Evolutionary conservation across 2,113 vertebrate genomes (phyloP), one percentile per base, ranked within the genome.

Genomic region (Aldabrachelys gigantea): DNA sequence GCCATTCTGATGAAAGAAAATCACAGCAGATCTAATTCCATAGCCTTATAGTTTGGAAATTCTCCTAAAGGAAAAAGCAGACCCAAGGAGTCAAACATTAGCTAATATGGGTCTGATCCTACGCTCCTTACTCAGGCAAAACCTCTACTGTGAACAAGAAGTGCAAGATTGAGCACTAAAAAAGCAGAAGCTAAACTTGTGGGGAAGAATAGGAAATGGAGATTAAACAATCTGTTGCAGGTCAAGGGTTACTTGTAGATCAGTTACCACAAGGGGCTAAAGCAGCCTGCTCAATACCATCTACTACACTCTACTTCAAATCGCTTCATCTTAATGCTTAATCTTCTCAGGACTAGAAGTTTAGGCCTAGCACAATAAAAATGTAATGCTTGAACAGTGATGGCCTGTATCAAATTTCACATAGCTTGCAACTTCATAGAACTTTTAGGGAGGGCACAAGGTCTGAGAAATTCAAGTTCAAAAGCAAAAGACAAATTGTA

Each of bases 201-300:
- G 72, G 96, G 92, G 85, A 95, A 94, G 89, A 93, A 96, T 91
- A 93, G 96, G 97, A 95, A 93, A 95, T 22, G 2, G 85, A 97
- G 95, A 96, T 96, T 93, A 96, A 96, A 95, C 96, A 94, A 94
- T 52, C 82, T 78, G 0, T 4, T n/a, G 84, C 24, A 95, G 93
- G 97, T 90, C 96, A 98, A 95, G 97, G 96, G 95, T 97, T 91
- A 91, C 80, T 91, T 82, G 90, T 50, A 91, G 88, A 92, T 96
- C 86, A 92, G 91, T 89, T 97, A 94, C 97, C 83, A 93, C 53
- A 13, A 75, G 56, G 53, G 81, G 69, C 90, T 89, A 93, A 94
- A 95, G 89, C 50, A 22, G 47, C 10, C 89, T 65, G 76, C 69
- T 79, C 94, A 57, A 57, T 84, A 2, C 72, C 84, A 92, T 59